Evolutionary conservation across 1,140 invertebrate species (phyloP).

Genomic region (Pseudoatta argentina): DNA sequence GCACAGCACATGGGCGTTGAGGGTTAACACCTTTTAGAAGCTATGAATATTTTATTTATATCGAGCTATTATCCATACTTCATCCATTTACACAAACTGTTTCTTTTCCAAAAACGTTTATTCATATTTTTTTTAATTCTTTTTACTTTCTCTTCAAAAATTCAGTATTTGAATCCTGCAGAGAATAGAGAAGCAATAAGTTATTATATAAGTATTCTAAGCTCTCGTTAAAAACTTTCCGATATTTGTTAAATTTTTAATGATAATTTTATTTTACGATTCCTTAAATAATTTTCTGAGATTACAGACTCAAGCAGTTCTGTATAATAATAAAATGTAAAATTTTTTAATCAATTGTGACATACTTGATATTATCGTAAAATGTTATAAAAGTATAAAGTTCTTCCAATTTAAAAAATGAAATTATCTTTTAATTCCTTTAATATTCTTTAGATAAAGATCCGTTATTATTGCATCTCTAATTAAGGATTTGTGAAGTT

Average conservation of each 20-base stretch:
- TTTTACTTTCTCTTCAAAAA: not conserved
- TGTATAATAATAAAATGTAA: not conserved
- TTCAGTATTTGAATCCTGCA: not conserved
- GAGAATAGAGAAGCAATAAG: not conserved
- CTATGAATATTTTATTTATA: conserved; percentile 60
- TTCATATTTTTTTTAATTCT: not conserved
- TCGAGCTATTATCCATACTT: not conserved
- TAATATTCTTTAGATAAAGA: not conserved
- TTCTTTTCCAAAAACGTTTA: not conserved
- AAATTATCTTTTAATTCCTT: not conserved
- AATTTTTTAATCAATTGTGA: not conserved
- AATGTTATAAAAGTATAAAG: conserved; percentile 11
- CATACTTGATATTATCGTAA: not conserved
- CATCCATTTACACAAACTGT: conserved; percentile 20
- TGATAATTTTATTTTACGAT: conserved; percentile 1
- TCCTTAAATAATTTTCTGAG: not conserved
- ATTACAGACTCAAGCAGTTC: not conserved
- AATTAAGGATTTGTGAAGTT: conserved; percentile 37
- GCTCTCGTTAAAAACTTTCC: not conserved
- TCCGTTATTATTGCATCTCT: not conserved
- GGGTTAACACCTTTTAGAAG: conserved; percentile 46
- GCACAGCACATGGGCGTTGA: conserved; percentile 22
- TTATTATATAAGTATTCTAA: conserved; percentile 10
- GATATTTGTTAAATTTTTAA: conserved; percentile 38
- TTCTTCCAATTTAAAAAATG: not conserved